These are phyloP conservation scores for Halisarca cf. caerulea DNA, from an alignment of 37 sponge, comb jelly and placozoan genomes.

Conservation along the genomic window DNA sequence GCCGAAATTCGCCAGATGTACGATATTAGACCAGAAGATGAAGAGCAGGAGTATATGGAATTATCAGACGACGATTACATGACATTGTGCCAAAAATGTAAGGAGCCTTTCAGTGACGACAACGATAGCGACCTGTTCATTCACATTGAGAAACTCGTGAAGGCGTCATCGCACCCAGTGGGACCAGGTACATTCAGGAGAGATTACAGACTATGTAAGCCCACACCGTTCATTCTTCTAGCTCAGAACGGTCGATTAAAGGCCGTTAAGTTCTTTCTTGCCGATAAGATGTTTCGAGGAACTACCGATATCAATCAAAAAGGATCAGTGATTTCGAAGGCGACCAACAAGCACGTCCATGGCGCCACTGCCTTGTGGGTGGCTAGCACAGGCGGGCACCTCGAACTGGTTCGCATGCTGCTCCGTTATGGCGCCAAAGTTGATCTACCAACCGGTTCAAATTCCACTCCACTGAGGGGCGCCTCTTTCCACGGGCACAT, in stretches of 20 bases:
- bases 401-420: conserved; percentile 75
- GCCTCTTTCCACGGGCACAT: conserved; percentile 86
- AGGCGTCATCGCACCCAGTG: background rate
- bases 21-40: conserved; percentile 4
- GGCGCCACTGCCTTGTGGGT: conserved; percentile 93
- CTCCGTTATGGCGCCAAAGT: conserved; percentile 73
- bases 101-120: background rate
- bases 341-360: conserved; percentile 80
- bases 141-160: background rate
- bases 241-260: conserved; percentile 62
- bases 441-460: conserved; percentile 75
- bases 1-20: conserved; percentile 10
- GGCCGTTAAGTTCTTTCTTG: conserved; percentile 57
- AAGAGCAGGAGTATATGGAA: conserved; percentile 1
- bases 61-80: conserved; percentile 4
- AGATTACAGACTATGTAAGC: conserved; percentile 38
- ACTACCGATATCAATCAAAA: conserved; percentile 58
- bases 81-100: background rate
- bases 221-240: conserved; percentile 66
- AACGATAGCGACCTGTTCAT: background rate
- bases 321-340: conserved; percentile 68
- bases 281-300: background rate
- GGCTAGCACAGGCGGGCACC: conserved; percentile 72
- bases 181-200: conserved; percentile 60
- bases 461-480: conserved; percentile 83